Conservation (phyloP, 2,113 vertebrate species). For the Herpailurus yagouaroundi region DNA sequence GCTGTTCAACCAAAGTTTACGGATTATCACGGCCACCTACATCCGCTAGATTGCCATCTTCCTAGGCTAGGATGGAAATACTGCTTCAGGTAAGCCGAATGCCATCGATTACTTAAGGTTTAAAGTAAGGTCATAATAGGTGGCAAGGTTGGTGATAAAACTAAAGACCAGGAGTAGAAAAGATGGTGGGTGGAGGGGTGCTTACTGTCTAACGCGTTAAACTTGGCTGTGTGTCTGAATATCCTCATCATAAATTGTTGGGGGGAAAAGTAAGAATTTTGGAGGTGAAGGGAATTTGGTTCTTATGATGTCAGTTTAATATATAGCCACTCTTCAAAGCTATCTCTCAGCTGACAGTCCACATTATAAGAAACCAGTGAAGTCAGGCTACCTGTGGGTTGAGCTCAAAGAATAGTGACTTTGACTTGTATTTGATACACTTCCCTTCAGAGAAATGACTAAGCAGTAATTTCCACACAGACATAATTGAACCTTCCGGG, state of each 20-base stretch:
- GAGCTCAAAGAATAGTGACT: not conserved
- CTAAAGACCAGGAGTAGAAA: not conserved
- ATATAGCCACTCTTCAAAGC: not conserved
- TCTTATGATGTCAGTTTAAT: not conserved
- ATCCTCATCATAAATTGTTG: not conserved
- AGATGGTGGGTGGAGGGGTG: not conserved
- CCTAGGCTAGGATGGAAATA: not conserved
- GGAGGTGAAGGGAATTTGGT: not conserved
- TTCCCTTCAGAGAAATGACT: slow-evolving; percentile 55
- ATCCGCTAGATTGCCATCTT: too few species aligned
- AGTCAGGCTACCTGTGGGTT: not conserved
- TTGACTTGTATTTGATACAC: not conserved
- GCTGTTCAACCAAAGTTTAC: not conserved
- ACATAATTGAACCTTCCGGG: not conserved
- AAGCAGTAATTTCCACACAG: slow-evolving; percentile 44
- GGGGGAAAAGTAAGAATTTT: not conserved
- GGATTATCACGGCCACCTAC: not conserved
- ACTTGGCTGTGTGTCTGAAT: not conserved
- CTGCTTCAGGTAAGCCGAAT: not conserved
- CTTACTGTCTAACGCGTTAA: not conserved
- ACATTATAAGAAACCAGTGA: not conserved
- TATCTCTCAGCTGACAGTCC: not conserved
- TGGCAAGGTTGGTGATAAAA: not conserved
- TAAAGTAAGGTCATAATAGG: not conserved
- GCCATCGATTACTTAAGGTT: not conserved